Base-by-base conservation (phyloP, 2,113 vertebrate species). In the Otis tarda region DNA sequence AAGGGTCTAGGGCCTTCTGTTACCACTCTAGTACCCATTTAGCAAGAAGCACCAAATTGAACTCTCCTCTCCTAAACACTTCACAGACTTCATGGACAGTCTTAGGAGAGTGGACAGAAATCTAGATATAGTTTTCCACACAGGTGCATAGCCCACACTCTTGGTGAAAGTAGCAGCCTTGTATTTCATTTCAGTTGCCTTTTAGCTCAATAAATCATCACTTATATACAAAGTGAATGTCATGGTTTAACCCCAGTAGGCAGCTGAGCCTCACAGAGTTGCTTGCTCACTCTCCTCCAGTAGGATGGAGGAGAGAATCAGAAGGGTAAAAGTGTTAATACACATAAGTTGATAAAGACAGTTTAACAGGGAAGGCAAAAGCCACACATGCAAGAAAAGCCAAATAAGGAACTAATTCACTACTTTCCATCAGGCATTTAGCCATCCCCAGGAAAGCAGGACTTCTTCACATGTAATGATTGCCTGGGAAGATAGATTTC, bases 381-480 rank as follows among this genome's bases (percentile, higher is more conserved):
- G 4, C 12, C 0, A 1, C 0, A 1, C 10, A 76, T 1, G 0
- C 6, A 64, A 84, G 7, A 22, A 60, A 88, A 69, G 3, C 2
- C 41, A 71, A 71, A 7, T 2, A 59, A 30, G 18, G n/a, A 69
- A 83, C 45, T 69, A 0, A 7, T 63, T 77, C 60, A 21, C 8
- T 7, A 3, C 10, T 73, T 81, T 9, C 39, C 31, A 45, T 5
- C 0, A 4, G 10, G 13, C 45, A 18, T 60, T 84, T 14, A 73
- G n/a, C 24, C 50, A 53, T 16, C 10, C 5, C 7, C 47, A 75
- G 30, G 20, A 70, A 53, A 86, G 6, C 35, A 71, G 37, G 11
- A 5, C 41, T 76, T 7, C 33, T 20, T 43, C 37, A 33, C 3
- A 6, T 0, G 1, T 35, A 22, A 31, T 8, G 13, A 6, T 19